Conservation (phyloP, 2,113 vertebrate genomes). For the Aphelocoma coerulescens region DNA sequence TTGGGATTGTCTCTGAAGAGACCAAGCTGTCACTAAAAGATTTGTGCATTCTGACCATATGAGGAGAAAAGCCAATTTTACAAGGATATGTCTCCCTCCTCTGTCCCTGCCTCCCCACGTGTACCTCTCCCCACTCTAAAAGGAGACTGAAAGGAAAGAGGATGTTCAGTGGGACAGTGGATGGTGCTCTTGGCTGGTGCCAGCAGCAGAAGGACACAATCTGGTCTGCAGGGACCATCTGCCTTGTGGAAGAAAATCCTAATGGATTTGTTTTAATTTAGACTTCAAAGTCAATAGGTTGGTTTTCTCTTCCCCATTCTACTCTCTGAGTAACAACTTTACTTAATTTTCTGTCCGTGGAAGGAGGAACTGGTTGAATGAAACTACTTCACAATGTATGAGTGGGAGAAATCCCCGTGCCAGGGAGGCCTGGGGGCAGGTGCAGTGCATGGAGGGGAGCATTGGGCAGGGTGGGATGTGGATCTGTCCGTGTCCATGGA, state of each 20-base stretch:
- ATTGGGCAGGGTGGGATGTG: rapidly evolving
- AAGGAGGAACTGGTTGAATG: not conserved
- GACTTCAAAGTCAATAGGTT: not conserved
- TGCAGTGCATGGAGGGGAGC: rapidly evolving
- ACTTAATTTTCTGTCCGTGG: not conserved
- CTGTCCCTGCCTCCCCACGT: not conserved
- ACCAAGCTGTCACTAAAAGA: not conserved
- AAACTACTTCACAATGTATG: rapidly evolving
- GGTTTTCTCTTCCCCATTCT: not conserved
- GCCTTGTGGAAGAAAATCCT: not conserved
- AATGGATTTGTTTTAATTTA: not conserved
- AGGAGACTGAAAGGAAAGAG: not conserved
- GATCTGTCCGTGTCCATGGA: rapidly evolving
- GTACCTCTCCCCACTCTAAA: not conserved
- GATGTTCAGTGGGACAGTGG: not conserved
- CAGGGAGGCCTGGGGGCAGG: not conserved
- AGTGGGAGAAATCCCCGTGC: not conserved
- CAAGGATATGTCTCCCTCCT: not conserved
- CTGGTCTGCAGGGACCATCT: not conserved
- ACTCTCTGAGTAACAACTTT: not conserved
- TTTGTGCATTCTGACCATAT: not conserved
- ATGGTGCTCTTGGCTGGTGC: not conserved
- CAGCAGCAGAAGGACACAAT: not conserved
- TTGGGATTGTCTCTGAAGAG: not conserved
- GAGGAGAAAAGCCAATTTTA: not conserved